A percentile compares a stretch with the other conserved stretches of the same genome.
Evolutionary conservation across 1,140 invertebrate genomes (phyloP).

Genomic region (Danaus melanippus): DNA sequence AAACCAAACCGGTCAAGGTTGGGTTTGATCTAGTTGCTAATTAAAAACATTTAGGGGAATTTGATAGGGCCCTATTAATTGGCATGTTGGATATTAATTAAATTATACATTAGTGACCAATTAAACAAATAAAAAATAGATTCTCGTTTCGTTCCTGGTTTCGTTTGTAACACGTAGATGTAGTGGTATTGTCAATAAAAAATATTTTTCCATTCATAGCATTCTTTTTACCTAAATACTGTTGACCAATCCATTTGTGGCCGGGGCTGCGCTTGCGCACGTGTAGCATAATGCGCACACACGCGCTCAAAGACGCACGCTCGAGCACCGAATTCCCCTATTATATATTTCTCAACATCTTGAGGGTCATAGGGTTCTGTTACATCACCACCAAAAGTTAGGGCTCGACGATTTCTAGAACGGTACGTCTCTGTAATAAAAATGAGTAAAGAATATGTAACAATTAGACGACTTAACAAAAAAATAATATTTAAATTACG

Average conservation of each 20-base stretch:
- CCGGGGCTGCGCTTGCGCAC: conserved; percentile 39
- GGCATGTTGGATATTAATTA: no score
- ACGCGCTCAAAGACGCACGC: conserved; percentile 81
- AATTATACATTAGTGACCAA: no score
- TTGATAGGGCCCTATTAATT: no score
- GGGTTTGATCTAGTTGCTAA: background rate
- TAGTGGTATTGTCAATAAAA: conserved; percentile 2
- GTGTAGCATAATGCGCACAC: conserved; percentile 77
- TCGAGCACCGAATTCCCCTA: conserved; percentile 77
- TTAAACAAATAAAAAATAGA: no score
- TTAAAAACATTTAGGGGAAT: no score
- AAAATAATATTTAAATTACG: no score
- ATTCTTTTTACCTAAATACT: conserved; percentile 75
- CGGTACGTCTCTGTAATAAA: conserved; percentile 56
- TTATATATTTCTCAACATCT: conserved; percentile 79
- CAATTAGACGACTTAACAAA: background rate
- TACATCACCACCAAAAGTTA: conserved; percentile 44
- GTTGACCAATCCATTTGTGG: conserved; percentile 75
- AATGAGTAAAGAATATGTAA: conserved; percentile 1
- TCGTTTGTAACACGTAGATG: conserved; percentile 5
- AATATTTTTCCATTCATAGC: background rate
- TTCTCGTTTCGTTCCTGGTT: no score
- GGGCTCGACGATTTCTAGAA: conserved; percentile 47
- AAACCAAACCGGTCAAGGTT: conserved; percentile 15
- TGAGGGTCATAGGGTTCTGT: conserved; percentile 73